Base-by-base conservation (phyloP, 1,140 invertebrate genomes). In the Dendrolimus kikuchii region DNA sequence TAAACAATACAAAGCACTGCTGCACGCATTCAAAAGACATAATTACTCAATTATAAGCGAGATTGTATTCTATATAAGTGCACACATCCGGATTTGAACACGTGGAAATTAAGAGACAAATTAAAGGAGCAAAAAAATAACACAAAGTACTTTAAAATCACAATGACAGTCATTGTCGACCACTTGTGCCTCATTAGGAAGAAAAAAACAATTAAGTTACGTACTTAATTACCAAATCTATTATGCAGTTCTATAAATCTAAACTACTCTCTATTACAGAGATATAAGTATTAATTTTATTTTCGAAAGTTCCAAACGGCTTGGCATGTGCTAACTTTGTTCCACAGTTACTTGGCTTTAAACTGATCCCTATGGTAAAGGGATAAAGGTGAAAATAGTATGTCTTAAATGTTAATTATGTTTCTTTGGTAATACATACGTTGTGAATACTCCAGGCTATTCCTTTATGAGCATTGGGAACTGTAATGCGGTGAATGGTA, bases 161-260 rank as follows among this genome's bases (percentile, higher is more conserved):
- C 72, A 79, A 84, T 75, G 73, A 80, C 68, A 64, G 66, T 67
- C 69, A 81, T 80, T 77, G 74, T 81, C 68, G 66, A 75, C 71
- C 69, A 78, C 74, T 73, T 71, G 66, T 69, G 71, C 76, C 75
- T 84, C 81, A 84, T 84, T 84, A 84, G 71, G 72, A 81, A 77
- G 65, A 77, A 78, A 82, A 81, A 78, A 72, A 80, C 75, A 84
- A 81, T 84, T 76, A 74, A 72, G 51, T 55, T 65, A 47, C 54
- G 59, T 65, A 60, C 62, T 74, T 64, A 66, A 72, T 66, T 53
- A 59, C 65, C 64, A 69, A 46, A 6, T 42, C 44, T 37, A 51
- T 48, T 49, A 38, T 57, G n/a, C 52, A 37, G 23, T 23, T 23
- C 23, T 3, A 23, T 23, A 23, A 23, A 23, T 23, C 23, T 23